Evolutionary conservation across 2,888 invertebrate genomes (phyloP), one percentile per base, ranked within the genome.

Genomic region (Sarcophaga carnaria): DNA sequence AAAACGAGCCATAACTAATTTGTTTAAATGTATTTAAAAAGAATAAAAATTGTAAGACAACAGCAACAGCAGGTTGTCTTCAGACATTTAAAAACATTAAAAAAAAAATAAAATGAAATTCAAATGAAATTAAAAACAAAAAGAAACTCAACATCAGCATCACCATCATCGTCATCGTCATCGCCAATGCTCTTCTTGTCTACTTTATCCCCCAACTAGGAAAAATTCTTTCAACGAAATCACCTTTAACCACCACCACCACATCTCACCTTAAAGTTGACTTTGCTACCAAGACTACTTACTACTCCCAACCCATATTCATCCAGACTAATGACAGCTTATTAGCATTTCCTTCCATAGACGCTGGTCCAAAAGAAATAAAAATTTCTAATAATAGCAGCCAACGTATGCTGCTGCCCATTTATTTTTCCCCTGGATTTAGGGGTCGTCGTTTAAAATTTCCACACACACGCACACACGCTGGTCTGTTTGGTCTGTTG

Each of bases 1-100:
- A 84, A 84, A 84, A 87, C 79, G 69, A 74, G 74, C 81, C 87
- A 84, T 75, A 82, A 87, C 87, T 84, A 87, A 87, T 87, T 87
- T 84, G 78, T 79, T 82, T 79, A 87, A 84, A 87, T 84, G 84
- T 77, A 62, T 74, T 80, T 80, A 63, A 80, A 80, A 63, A 74
- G 70, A 60, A 80, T 76, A 79, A 80, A 78, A 81, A 74, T 54
- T 63, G 83, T 78, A 78, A 87, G 71, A 76, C 72, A 80, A 78
- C 80, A 66, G 78, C 83, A 70, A 80, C 83, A 70, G 77, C 80
- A 85, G 84, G 78, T 82, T 85, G 81, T 84, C 81, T 82, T 79
- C 72, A 49, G 76, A 37, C 69, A 79, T 84, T 84, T 72, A 49
- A 83, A 83, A 77, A 84, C 79, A 81, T 78, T 37, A 81, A 82